A percentile compares a stretch with the other conserved stretches of the same genome.
Conservation (phyloP, 1,140 invertebrate genomes). For the Drosophila ercepeae region DNA sequence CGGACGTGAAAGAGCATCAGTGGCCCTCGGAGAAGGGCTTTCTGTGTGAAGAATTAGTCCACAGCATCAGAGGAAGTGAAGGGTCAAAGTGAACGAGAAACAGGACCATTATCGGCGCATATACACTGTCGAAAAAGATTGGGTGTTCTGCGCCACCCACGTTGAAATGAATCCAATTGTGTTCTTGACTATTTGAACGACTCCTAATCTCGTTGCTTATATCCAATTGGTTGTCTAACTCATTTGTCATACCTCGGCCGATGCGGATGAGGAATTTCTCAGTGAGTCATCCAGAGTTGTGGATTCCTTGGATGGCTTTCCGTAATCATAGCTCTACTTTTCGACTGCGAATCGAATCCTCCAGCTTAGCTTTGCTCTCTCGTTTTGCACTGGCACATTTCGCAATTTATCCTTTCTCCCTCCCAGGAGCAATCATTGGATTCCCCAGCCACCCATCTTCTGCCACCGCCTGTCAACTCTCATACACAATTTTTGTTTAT, state of each 20-base stretch:
- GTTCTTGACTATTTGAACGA: too few species aligned
- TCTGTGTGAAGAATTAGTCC: slow-evolving; percentile 50
- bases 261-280: slow-evolving; percentile 11
- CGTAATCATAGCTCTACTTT: slow-evolving; percentile 6
- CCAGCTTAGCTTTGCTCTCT: slow-evolving; percentile 3
- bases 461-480: slow-evolving; percentile 40
- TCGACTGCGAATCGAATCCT: slow-evolving; percentile 15
- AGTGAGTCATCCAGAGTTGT: slow-evolving; percentile 14
- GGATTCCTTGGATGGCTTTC: slow-evolving; percentile 6
- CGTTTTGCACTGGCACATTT: slow-evolving; percentile 13
- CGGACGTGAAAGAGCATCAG: slow-evolving; percentile 48
- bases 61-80: slow-evolving; percentile 3
- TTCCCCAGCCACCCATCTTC: not conserved
- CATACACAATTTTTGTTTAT: slow-evolving; percentile 70
- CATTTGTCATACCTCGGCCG: slow-evolving; percentile 10
- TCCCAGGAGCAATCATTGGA: slow-evolving; percentile 2
- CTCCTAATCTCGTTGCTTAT: not conserved
- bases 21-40: slow-evolving; percentile 40
- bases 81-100: not conserved
- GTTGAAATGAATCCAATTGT: too few species aligned
- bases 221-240: slow-evolving; percentile 3
- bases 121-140: not conserved
- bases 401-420: slow-evolving; percentile 57
- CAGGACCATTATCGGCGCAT: not conserved
- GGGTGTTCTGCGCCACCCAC: too few species aligned